phyloP scores from a whole-genome alignment of 1,140 invertebrate genomes.

The Sarcophaga peregrina region DNA sequence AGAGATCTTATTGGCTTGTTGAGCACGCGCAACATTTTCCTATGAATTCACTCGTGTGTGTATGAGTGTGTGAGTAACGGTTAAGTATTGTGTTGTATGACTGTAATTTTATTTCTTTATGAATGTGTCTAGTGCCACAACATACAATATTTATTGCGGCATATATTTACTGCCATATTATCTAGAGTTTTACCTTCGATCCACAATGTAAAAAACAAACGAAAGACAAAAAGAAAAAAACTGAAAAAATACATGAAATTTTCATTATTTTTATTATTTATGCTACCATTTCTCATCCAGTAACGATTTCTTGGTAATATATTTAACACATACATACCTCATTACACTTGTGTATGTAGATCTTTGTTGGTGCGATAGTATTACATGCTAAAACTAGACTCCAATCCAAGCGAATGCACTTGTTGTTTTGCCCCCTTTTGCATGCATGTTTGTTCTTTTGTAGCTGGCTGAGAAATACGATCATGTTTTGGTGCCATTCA shows the following conservation, averaged over 20 bases:
- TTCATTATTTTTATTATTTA: conserved; percentile 9
- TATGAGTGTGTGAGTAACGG: not conserved
- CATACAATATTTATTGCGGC: not conserved
- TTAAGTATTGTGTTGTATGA: not conserved
- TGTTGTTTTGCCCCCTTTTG: not conserved
- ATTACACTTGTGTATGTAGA: not conserved
- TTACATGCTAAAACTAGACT: not conserved
- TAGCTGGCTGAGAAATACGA: conserved; percentile 2
- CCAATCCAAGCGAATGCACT: conserved; percentile 1
- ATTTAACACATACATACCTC: not conserved
- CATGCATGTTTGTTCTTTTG: not conserved
- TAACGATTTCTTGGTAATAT: not conserved
- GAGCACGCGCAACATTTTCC: conserved; percentile 29
- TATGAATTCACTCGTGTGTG: not conserved
- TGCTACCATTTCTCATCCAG: conserved; percentile 1
- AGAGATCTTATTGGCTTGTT: conserved; percentile 30
- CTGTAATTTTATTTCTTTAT: not conserved
- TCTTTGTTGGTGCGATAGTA: not conserved
- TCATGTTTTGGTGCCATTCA: conserved; percentile 41
- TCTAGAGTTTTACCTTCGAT: no score
- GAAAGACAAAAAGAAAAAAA: no score
- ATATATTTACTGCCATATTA: no score
- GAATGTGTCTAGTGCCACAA: not conserved
- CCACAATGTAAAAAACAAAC: no score
- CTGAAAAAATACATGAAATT: not conserved